A percentile compares a stretch with the other conserved stretches of the same genome.
phyloP scores from a whole-genome alignment of 2,113 vertebrate species.

The Macquaria ambigua region DNA sequence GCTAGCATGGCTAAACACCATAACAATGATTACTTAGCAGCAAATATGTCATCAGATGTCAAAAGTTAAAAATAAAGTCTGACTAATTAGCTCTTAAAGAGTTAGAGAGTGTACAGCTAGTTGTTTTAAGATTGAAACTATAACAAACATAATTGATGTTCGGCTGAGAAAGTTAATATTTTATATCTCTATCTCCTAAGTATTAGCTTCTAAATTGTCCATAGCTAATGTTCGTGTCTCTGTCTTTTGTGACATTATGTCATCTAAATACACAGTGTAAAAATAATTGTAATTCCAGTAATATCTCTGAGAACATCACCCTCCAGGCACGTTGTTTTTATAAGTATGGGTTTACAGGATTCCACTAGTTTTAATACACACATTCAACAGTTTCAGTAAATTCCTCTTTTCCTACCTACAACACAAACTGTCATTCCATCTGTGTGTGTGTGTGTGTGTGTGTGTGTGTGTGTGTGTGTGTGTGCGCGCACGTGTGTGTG shows the following conservation, averaged over 20 bases:
- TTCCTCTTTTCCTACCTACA: slow-evolving; percentile 41
- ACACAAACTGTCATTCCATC: slow-evolving; percentile 37
- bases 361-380: slow-evolving; percentile 41
- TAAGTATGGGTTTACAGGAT: slow-evolving; percentile 61
- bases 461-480: slow-evolving; percentile 2
- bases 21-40: background rate
- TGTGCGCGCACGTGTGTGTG: background rate
- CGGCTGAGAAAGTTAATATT: background rate
- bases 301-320: background rate
- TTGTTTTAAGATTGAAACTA: slow-evolving; percentile 11
- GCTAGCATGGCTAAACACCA: background rate
- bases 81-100: background rate
- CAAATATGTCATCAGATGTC: background rate
- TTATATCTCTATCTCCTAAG: background rate
- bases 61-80: background rate
- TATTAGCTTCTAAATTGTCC: background rate
- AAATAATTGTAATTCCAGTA: slow-evolving; percentile 49
- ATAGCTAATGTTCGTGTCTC: background rate
- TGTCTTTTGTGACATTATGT: slow-evolving; percentile 30
- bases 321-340: slow-evolving; percentile 30
- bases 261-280: slow-evolving; percentile 56
- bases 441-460: slow-evolving; percentile 16
- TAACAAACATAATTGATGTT: background rate
- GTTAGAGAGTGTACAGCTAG: background rate
- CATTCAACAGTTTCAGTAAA: slow-evolving; percentile 58